Evolutionary conservation across 2,113 vertebrate species (phyloP).

Genomic region (Apaloderma vittatum): DNA sequence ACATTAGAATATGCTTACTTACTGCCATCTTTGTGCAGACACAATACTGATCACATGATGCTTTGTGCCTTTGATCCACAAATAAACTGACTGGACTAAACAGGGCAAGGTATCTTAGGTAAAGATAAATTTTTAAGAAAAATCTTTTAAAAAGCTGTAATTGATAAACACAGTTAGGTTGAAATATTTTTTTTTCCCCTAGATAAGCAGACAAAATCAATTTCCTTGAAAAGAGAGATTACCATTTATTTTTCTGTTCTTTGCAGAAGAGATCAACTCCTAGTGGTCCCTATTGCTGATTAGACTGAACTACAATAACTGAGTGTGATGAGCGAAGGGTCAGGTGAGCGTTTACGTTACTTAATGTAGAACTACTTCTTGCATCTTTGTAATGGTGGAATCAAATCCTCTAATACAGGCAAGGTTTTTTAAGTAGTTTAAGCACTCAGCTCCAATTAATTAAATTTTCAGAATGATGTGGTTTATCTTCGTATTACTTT

Average conservation of each 20-base stretch:
- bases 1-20: background rate
- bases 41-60: background rate
- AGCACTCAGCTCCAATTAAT: background rate
- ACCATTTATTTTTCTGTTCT: background rate
- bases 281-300: background rate
- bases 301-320: background rate
- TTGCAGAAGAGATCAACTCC: background rate
- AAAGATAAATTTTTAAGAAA: background rate
- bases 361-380: background rate
- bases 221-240: background rate
- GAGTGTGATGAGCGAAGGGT: background rate
- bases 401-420: background rate
- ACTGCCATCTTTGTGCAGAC: background rate
- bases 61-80: background rate
- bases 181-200: background rate
- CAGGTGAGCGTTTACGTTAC: background rate
- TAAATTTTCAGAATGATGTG: background rate
- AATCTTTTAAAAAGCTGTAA: fast-evolving
- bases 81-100: background rate
- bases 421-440: background rate
- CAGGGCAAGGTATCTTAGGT: background rate
- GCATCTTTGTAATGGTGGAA: background rate
- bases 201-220: background rate
- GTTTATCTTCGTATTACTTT: background rate
- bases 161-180: background rate